phyloP scores from a whole-genome alignment of 2,888 invertebrate genomes.

The Aphidoletes aphidimyza region DNA sequence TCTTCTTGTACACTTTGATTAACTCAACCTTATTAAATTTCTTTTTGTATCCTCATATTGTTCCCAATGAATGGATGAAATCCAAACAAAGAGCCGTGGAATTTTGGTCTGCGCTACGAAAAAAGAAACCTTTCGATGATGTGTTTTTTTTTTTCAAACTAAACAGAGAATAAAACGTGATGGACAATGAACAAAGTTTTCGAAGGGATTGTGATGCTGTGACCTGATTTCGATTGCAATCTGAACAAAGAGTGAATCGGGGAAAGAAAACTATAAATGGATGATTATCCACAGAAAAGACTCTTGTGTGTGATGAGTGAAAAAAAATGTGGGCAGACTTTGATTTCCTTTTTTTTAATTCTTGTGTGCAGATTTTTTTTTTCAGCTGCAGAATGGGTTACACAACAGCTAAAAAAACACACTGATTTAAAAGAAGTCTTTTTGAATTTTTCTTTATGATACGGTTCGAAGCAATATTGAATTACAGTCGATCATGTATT shows the following conservation, averaged over 20 bases:
- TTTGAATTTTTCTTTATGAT: background rate
- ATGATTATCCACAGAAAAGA: background rate
- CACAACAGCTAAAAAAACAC: constrained; percentile 2
- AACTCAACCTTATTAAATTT: constrained; percentile 53
- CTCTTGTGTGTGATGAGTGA: constrained; percentile 1
- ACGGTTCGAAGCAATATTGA: constrained; percentile 35
- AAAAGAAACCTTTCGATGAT: background rate
- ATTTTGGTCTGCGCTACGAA: background rate
- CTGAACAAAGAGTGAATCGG: background rate
- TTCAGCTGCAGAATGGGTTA: constrained; percentile 42
- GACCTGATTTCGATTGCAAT: constrained; percentile 9
- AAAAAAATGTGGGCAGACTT: constrained; percentile 47
- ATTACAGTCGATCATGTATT: constrained; percentile 22
- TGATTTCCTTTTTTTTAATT: background rate
- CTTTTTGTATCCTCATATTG: constrained; percentile 26
- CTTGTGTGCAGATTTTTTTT: constrained; percentile 16
- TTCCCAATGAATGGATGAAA: background rate
- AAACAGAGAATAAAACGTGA: background rate
- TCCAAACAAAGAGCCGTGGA: constrained; percentile 34
- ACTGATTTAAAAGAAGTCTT: background rate
- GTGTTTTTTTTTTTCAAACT: background rate
- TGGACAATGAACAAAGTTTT: constrained; percentile 28
- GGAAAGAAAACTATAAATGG: background rate
- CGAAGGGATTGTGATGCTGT: constrained; percentile 40
- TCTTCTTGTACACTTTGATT: constrained; percentile 39